These are phyloP conservation scores for Dicroscelio sp. DNA, from an alignment of 2,888 invertebrate species.

Conservation along the genomic window DNA sequence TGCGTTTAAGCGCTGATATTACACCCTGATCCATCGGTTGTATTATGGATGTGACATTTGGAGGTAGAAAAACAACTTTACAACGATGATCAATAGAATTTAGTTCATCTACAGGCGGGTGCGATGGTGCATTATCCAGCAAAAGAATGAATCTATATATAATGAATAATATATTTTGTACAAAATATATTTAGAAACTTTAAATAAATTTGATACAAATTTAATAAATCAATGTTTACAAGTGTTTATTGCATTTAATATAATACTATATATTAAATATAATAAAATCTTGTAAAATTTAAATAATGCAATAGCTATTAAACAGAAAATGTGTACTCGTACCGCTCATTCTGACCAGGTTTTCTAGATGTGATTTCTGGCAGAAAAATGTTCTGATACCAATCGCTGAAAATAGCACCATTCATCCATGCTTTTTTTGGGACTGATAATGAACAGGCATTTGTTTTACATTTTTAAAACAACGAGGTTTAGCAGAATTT, in stretches of 20 bases:
- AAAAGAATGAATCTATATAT: background rate
- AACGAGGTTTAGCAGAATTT: background rate
- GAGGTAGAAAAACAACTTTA: background rate
- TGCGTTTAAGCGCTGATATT: background rate
- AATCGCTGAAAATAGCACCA: background rate
- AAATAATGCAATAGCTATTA: too few relatives aligned
- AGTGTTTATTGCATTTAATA: too few relatives aligned
- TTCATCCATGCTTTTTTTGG: conserved; percentile 10
- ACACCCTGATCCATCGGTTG: background rate
- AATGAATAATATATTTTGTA: too few relatives aligned
- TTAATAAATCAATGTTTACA: too few relatives aligned
- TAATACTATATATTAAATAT: too few relatives aligned
- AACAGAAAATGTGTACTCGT: too few relatives aligned
- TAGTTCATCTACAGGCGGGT: background rate
- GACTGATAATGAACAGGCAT: background rate
- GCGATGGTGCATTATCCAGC: background rate
- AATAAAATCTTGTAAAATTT: too few relatives aligned
- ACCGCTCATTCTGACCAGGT: background rate
- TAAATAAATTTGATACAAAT: too few relatives aligned
- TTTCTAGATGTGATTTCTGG: background rate
- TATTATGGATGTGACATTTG: background rate
- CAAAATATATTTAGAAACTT: too few relatives aligned
- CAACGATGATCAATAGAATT: background rate
- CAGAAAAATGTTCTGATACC: background rate
- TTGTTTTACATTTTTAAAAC: background rate